Percentiles rank a stretch among this genome's conserved stretches.
Evolutionary conservation across 1,140 invertebrate genomes (phyloP).

Genomic region (Rhizoglyphus robini): DNA sequence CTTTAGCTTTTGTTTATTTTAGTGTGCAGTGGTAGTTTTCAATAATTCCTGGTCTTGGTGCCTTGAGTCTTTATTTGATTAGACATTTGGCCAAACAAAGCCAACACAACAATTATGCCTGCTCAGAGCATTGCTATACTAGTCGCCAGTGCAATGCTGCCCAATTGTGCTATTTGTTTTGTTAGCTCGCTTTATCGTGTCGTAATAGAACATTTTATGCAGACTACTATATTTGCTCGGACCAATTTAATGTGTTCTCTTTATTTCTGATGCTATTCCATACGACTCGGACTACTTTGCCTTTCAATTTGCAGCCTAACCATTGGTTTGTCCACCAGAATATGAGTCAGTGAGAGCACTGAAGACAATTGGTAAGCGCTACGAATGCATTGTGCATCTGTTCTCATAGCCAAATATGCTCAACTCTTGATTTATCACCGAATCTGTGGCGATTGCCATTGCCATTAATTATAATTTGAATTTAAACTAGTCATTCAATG

Average conservation of each 20-base stretch:
- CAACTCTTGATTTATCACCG: no score
- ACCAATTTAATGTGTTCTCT: background rate
- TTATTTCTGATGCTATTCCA: background rate
- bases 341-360: no score
- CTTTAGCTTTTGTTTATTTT: constrained; percentile 11
- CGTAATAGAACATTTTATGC: constrained; percentile 9
- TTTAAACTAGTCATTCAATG: no score
- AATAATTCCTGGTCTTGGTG: background rate
- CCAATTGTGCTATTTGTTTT: constrained; percentile 2
- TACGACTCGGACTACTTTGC: no score
- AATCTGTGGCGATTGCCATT: no score
- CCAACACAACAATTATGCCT: background rate
- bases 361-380: no score
- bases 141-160: background rate
- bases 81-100: constrained; percentile 4
- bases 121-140: background rate
- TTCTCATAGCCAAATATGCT: no score
- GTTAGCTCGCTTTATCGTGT: background rate
- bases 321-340: no score
- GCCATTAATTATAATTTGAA: no score
- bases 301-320: no score
- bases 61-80: constrained; percentile 2
- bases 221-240: background rate
- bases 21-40: background rate
- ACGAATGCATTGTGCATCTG: no score